phyloP scores from a whole-genome alignment of 2,113 vertebrate species.

The Malurus melanocephalus region DNA sequence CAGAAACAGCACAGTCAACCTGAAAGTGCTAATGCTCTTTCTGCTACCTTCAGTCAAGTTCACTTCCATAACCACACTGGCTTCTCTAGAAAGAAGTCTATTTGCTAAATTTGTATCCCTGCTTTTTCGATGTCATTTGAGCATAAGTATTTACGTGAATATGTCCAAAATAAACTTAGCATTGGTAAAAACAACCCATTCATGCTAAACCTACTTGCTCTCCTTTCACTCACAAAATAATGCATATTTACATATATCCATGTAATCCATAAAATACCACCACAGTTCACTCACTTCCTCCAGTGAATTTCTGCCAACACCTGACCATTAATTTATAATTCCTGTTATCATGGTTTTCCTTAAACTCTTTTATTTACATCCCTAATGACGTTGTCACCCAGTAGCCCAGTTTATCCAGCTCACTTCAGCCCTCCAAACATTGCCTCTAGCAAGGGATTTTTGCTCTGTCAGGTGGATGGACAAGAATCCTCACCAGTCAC shows the following conservation, averaged over 20 bases:
- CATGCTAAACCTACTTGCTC: background rate
- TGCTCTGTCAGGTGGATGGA: background rate
- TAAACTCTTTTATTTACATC: background rate
- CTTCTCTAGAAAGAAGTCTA: background rate
- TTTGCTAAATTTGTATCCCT: background rate
- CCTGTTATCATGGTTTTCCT: background rate
- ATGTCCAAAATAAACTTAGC: background rate
- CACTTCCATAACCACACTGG: background rate
- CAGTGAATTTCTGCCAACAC: background rate
- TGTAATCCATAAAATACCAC: background rate
- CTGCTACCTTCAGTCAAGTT: background rate
- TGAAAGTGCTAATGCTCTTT: background rate
- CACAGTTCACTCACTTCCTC: background rate
- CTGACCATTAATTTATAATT: background rate
- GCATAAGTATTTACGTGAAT: background rate
- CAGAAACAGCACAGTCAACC: background rate
- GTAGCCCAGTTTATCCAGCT: background rate
- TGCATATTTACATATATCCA: background rate
- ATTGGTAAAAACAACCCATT: background rate
- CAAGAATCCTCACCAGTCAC: background rate
- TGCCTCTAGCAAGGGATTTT: slow-evolving; percentile 5
- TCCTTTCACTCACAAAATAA: background rate
- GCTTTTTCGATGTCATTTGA: rapidly evolving
- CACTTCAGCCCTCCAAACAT: background rate
- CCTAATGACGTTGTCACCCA: background rate